Conservation (phyloP, 2,797 vertebrate genomes). For the Luscinia luscinia region DNA sequence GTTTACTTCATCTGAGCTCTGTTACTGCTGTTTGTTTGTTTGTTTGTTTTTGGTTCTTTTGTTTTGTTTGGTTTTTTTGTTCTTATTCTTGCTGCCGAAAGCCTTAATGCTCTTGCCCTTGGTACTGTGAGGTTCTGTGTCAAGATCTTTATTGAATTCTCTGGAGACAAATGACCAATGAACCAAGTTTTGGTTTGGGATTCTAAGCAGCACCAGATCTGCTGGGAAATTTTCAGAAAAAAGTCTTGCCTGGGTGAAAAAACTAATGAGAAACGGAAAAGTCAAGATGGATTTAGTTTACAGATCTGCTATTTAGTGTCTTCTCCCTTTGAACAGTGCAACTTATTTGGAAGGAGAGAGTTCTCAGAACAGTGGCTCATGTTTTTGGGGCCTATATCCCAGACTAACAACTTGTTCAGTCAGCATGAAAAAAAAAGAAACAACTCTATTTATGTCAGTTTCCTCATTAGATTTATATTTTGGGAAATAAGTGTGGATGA, state of each 20-base stretch:
- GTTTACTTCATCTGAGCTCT: neutral
- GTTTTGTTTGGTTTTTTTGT: neutral
- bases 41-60: neutral
- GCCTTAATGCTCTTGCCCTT: neutral
- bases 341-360: neutral
- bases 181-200: neutral
- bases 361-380: neutral
- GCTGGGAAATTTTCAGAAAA: neutral
- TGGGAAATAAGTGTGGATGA: constrained; percentile 10
- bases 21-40: neutral
- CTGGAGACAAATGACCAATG: neutral
- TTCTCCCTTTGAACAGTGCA: neutral
- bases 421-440: neutral
- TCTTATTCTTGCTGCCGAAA: neutral
- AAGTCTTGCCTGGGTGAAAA: neutral
- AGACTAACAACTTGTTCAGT: constrained; percentile 3
- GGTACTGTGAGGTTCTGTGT: neutral
- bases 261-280: neutral
- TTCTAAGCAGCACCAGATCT: neutral
- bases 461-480: constrained; percentile 37
- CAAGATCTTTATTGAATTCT: neutral
- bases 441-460: neutral
- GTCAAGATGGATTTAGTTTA: neutral
- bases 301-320: neutral
- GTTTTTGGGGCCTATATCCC: neutral